Percentiles rank a stretch among this genome's conserved stretches.
Conservation (phyloP, 2,797 vertebrate genomes). For the Periophthalmus magnuspinnatus region DNA sequence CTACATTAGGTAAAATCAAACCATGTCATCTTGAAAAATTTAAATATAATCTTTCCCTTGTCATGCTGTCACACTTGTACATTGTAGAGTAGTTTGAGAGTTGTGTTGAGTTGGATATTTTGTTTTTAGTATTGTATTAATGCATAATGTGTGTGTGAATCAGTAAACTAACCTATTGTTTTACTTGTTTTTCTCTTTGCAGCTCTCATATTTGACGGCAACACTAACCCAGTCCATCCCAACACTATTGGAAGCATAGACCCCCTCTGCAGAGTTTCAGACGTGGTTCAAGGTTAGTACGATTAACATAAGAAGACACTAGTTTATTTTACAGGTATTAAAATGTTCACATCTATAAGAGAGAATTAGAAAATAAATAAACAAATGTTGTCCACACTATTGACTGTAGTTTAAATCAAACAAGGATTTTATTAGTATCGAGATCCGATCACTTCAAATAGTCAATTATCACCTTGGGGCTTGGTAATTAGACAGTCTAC, state of each 20-base stretch:
- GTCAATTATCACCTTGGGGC: background rate
- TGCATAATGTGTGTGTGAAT: no score
- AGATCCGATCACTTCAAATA: background rate
- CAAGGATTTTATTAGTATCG: background rate
- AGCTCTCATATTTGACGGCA: conserved; percentile 91
- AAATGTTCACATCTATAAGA: background rate
- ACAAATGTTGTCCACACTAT: background rate
- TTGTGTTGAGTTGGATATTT: no score
- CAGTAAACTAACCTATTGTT: background rate
- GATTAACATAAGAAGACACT: background rate
- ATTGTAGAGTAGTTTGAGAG: background rate
- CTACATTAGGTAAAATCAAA: background rate
- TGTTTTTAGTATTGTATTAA: no score
- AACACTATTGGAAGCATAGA: conserved; percentile 95
- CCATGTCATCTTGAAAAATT: background rate
- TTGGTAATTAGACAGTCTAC: background rate
- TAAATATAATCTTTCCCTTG: background rate
- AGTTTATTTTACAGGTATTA: background rate
- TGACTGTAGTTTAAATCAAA: background rate
- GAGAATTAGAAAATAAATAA: no score
- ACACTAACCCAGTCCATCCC: conserved; percentile 90
- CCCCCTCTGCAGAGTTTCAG: conserved; percentile 84
- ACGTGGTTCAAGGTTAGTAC: conserved; percentile 86
- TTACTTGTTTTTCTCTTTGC: conserved; percentile 12
- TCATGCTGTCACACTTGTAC: background rate